Conservation (phyloP, 2,113 vertebrate species). For the Podarcis cretensis region DNA sequence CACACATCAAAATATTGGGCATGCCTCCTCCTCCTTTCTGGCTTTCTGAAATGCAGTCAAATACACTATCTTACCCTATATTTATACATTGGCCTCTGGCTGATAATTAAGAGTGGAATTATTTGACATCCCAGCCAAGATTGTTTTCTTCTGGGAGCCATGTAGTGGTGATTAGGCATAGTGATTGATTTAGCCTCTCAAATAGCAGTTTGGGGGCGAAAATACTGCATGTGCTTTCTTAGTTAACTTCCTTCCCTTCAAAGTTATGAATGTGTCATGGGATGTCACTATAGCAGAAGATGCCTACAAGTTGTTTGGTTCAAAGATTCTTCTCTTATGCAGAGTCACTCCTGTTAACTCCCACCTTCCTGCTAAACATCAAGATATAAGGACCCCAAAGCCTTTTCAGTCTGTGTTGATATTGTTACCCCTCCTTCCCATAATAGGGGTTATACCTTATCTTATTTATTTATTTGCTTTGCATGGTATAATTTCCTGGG, state of each 20-base stretch:
- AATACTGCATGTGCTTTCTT: background rate
- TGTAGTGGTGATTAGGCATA: constrained; percentile 30
- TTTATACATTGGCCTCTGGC: constrained; percentile 38
- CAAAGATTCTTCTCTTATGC: background rate
- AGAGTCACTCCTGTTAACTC: background rate
- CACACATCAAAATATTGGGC: background rate
- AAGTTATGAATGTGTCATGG: background rate
- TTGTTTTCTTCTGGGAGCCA: constrained; percentile 34
- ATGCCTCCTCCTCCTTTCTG: background rate
- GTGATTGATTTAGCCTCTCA: constrained; percentile 43
- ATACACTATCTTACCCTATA: constrained; percentile 38
- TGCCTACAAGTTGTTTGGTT: background rate
- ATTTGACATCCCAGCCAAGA: constrained; percentile 23
- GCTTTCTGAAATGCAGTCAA: background rate
- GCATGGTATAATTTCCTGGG: no score
- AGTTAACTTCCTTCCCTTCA: background rate
- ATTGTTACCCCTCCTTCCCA: no score
- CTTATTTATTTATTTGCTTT: no score
- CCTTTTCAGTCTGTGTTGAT: no score
- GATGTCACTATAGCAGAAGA: constrained; percentile 6
- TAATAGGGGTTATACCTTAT: no score
- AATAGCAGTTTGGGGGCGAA: constrained; percentile 20
- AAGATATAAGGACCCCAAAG: no score
- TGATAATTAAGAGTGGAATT: constrained; percentile 46
- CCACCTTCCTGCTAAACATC: background rate